Percentiles rank a stretch among this genome's conserved stretches.
Evolutionary conservation across 2,888 invertebrate species (phyloP).

Genomic region (Sisyra nigra): DNA sequence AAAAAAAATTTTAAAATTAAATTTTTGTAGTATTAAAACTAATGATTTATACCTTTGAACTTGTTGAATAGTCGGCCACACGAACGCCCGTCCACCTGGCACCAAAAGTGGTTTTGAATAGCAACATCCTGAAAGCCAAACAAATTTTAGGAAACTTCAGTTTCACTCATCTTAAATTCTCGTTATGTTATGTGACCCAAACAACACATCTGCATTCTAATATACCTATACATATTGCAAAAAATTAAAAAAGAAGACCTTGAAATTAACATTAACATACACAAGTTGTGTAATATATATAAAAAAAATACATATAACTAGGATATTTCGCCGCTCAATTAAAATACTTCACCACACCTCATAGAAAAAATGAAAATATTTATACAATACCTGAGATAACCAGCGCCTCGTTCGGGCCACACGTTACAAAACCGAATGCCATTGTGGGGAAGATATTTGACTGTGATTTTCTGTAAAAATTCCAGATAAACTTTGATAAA

Average conservation of each 20-base stretch:
- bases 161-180: no score
- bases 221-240: no score
- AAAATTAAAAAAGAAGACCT: no score
- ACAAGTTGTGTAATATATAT: neutral
- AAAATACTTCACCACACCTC: neutral
- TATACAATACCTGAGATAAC: slow-evolving; percentile 80
- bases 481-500: no score
- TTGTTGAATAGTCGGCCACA: slow-evolving; percentile 84
- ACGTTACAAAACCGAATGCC: slow-evolving; percentile 85
- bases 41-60: slow-evolving; percentile 51
- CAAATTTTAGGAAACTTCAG: neutral
- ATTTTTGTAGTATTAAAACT: neutral
- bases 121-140: slow-evolving; percentile 65
- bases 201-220: no score
- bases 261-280: neutral
- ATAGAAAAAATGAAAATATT: slow-evolving; percentile 3
- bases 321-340: neutral
- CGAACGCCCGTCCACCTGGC: slow-evolving; percentile 92
- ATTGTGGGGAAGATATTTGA: slow-evolving; percentile 26
- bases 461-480: no score
- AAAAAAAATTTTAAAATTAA: slow-evolving; percentile 11
- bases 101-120: slow-evolving; percentile 84
- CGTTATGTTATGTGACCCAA: no score
- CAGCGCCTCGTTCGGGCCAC: slow-evolving; percentile 87
- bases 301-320: neutral